These are phyloP conservation scores for Enteromius anoplus DNA, from an alignment of 2,797 vertebrate genomes.

Conservation along the genomic window DNA sequence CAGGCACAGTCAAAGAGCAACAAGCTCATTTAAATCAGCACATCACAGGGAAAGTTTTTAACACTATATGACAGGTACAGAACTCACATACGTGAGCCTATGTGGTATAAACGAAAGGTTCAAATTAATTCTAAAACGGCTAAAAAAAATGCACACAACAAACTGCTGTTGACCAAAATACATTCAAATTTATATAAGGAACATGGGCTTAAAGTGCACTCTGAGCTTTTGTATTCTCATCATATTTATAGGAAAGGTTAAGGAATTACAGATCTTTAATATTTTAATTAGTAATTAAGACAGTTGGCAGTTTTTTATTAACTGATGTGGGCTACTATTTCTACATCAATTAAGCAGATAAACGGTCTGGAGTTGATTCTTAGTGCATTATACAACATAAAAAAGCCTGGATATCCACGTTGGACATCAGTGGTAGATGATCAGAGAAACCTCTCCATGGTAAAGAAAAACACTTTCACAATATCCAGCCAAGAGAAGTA, in stretches of 20 bases:
- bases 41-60: slow-evolving; percentile 57
- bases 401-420: no score
- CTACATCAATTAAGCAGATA: not conserved
- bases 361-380: not conserved
- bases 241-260: not conserved
- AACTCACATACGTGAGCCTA: slow-evolving; percentile 45
- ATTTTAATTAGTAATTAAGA: not conserved
- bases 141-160: not conserved
- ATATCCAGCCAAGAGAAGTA: not conserved
- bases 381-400: not conserved
- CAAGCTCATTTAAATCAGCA: slow-evolving; percentile 66
- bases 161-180: not conserved
- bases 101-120: not conserved
- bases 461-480: not conserved
- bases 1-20: slow-evolving; percentile 63
- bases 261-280: not conserved
- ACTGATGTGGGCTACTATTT: not conserved
- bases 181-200: not conserved
- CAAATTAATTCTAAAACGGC: not conserved
- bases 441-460: not conserved
- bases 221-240: not conserved
- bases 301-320: not conserved
- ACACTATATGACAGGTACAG: slow-evolving; percentile 54
- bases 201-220: not conserved
- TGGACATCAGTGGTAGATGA: not conserved